These are phyloP conservation scores for Pagrus major DNA, from an alignment of 2,113 vertebrate genomes.

Conservation along the genomic window DNA sequence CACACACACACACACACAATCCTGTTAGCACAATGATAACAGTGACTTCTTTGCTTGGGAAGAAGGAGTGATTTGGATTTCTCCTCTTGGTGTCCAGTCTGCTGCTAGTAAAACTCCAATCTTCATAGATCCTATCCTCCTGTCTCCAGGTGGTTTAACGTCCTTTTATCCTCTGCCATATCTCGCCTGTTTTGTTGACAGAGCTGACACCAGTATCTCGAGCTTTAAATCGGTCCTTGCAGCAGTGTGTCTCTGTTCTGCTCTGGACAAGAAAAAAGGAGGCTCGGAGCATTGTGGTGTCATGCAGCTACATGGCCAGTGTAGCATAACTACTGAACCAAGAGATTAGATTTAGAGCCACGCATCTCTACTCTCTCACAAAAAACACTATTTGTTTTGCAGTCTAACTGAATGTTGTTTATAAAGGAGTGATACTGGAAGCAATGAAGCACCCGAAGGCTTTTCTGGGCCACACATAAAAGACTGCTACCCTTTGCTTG, in stretches of 20 bases:
- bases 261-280: conserved; percentile 18
- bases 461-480: conserved; percentile 33
- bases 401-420: conserved; percentile 36
- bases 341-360: conserved; percentile 60
- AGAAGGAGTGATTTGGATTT: conserved; percentile 24
- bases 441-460: conserved; percentile 34
- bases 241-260: conserved; percentile 35
- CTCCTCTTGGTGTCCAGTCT: conserved; percentile 23
- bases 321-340: conserved; percentile 63
- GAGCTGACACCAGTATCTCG: conserved; percentile 40
- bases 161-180: conserved; percentile 48
- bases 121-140: conserved; percentile 47
- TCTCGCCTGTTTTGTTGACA: conserved; percentile 38
- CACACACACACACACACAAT: conserved; percentile 33
- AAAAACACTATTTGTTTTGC: conserved; percentile 59
- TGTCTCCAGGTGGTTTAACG: conserved; percentile 45
- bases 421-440: conserved; percentile 42
- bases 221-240: conserved; percentile 44
- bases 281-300: conserved; percentile 31
- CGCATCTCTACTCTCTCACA: conserved; percentile 9
- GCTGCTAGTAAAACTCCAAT: conserved; percentile 16
- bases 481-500: conserved; percentile 30
- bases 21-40: conserved; percentile 49
- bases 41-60: conserved; percentile 13
- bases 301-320: conserved; percentile 48